phyloP scores from a whole-genome alignment of 2,113 vertebrate species.

The Plecturocebus donacophilus region DNA sequence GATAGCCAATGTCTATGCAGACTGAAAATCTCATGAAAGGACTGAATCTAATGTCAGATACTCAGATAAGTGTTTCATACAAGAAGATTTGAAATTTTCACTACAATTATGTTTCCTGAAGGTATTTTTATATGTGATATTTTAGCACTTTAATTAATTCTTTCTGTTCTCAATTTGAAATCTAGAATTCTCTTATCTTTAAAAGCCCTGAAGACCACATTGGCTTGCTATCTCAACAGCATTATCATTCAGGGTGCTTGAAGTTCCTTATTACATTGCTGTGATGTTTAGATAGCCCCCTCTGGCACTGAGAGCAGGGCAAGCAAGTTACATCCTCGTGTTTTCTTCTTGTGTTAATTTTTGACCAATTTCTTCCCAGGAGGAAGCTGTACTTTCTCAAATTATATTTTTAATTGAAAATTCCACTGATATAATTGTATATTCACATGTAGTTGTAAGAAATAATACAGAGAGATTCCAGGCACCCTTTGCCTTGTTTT shows the following conservation, averaged over 20 bases:
- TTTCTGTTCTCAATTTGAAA: neutral
- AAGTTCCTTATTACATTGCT: neutral
- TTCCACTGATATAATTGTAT: neutral
- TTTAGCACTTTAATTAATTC: neutral
- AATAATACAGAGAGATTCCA: neutral
- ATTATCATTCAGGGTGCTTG: neutral
- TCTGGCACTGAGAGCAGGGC: neutral
- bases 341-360: neutral
- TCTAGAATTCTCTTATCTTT: neutral
- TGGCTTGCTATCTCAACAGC: neutral
- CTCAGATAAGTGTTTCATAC: neutral
- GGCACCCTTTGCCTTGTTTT: neutral
- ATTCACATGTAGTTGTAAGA: neutral
- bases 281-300: neutral
- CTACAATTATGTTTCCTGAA: neutral
- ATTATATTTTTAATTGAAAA: neutral
- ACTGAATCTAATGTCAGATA: neutral
- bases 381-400: neutral
- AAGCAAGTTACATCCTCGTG: neutral
- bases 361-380: slow-evolving; percentile 14
- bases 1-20: neutral
- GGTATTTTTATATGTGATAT: neutral
- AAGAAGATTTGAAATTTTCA: neutral
- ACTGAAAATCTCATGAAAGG: neutral
- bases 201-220: neutral